Evolutionary conservation across 2,888 invertebrate species (phyloP), one percentile per base, ranked within the genome.

Genomic region (Zygaena filipendulae): DNA sequence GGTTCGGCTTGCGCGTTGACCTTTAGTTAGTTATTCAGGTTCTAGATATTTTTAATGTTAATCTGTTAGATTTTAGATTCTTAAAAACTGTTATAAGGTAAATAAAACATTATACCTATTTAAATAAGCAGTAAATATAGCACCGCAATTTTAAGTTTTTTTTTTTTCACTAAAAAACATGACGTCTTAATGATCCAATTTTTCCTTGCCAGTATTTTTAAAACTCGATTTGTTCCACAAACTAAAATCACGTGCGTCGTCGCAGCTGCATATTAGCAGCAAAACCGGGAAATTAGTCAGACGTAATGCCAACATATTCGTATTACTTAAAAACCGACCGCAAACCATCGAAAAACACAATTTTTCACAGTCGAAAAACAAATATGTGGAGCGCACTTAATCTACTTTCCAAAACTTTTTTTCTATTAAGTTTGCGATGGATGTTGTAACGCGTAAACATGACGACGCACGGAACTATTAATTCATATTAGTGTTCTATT

Each of bases 321-420:
- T 77, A 69, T 66, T 61, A 58, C 69, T 72, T 70, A 69, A 68
- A 64, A 61, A 58, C 52, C 42, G 33, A 68, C 72, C 72, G 56
- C 74, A 64, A 56, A 69, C 68, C 68, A 55, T 53, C 61, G 54
- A 57, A 66, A 16, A 74, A 71, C 58, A 51, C 60, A 52, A 79
- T 79, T 77, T 64, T 77, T 77, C 75, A 79, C 70, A 72, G 59
- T 62, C 53, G 49, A 66, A 69, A 69, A 68, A 64, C 61, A 68
- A 72, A 69, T 69, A 67, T 63, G 46, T 55, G 54, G 52, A 56
- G 57, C 61, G 55, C 60, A 49, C 39, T 43, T 50, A 68, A 63
- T 58, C 52, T 52, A 40, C 52, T 49, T 55, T 59, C 59, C 39
- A 33, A 30, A 32, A 32, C 35, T 40, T 38, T 59, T 59, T 54